Evolutionary conservation across 2,797 vertebrate species (phyloP).

Genomic region (Pipistrellus nathusii): DNA sequence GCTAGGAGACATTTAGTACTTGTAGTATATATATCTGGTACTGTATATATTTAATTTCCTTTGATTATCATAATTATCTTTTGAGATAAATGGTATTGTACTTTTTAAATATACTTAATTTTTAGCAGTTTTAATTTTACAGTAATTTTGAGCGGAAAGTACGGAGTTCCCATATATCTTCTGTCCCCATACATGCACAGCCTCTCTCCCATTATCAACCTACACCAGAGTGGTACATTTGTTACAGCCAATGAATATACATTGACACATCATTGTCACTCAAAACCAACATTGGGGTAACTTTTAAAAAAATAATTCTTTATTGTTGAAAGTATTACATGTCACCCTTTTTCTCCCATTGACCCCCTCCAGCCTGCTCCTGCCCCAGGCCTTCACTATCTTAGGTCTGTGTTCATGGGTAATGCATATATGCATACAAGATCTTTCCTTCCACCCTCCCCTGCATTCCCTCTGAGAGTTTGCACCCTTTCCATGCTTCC

Average conservation of each 20-base stretch:
- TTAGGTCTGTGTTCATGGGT: no score
- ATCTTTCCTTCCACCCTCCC: no score
- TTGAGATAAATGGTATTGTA: slow-evolving; percentile 5
- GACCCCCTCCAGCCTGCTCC: no score
- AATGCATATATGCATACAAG: no score
- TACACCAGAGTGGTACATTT: not conserved
- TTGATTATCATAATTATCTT: not conserved
- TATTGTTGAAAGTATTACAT: no score
- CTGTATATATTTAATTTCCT: slow-evolving; percentile 16
- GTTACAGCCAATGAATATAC: not conserved
- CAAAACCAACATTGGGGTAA: not conserved
- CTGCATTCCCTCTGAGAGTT: no score
- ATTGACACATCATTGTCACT: not conserved
- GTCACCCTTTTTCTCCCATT: no score
- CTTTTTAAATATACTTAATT: slow-evolving; percentile 22
- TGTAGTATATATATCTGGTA: not conserved
- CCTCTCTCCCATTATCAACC: not conserved
- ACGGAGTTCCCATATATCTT: not conserved
- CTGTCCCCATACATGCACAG: not conserved
- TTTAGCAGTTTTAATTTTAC: slow-evolving; percentile 36
- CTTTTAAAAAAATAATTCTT: no score
- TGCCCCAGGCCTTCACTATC: no score
- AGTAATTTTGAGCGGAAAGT: not conserved
- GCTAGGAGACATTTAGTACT: not conserved
- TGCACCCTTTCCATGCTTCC: no score